These are phyloP conservation scores for Tupaia chinensis DNA, from an alignment of 2,113 vertebrate species.

Conservation along the genomic window DNA sequence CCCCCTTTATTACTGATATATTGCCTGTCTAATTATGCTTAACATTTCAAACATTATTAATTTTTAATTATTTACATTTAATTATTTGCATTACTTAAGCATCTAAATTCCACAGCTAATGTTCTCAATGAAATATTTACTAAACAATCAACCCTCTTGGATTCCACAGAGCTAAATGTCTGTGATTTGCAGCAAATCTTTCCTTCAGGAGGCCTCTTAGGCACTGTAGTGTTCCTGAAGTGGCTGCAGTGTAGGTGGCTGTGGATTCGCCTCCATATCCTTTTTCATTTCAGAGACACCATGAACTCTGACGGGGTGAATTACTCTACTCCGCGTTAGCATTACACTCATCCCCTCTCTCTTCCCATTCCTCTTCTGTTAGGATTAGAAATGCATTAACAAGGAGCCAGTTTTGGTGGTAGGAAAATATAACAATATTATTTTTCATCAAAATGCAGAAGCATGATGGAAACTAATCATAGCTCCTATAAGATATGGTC, in stretches of 20 bases:
- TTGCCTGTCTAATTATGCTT: slow-evolving; percentile 74
- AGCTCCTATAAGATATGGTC: not conserved
- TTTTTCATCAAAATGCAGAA: slow-evolving; percentile 3
- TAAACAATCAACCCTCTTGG: slow-evolving; percentile 74
- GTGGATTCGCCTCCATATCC: not conserved
- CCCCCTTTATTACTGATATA: slow-evolving; percentile 59
- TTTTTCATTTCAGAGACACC: not conserved
- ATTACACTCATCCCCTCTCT: not conserved
- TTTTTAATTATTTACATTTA: slow-evolving; percentile 85
- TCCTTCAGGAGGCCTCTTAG: not conserved
- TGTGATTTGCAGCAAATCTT: slow-evolving; percentile 68
- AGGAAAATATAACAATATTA: not conserved
- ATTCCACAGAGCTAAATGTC: slow-evolving; percentile 36
- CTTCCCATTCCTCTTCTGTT: slow-evolving; percentile 44
- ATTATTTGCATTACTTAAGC: slow-evolving; percentile 83
- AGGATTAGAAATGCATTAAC: not conserved
- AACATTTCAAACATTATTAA: slow-evolving; percentile 83
- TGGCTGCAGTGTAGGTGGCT: not conserved
- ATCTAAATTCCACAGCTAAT: slow-evolving; percentile 83
- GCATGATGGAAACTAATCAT: not conserved
- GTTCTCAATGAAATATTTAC: slow-evolving; percentile 86
- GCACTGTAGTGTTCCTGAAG: not conserved
- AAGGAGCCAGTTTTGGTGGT: not conserved
- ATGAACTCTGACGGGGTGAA: not conserved
- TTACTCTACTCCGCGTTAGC: not conserved